A percentile compares a stretch with the other conserved stretches of the same genome.
Evolutionary conservation across 2,113 vertebrate species (phyloP).

Genomic region (Pelobates fuscus): DNA sequence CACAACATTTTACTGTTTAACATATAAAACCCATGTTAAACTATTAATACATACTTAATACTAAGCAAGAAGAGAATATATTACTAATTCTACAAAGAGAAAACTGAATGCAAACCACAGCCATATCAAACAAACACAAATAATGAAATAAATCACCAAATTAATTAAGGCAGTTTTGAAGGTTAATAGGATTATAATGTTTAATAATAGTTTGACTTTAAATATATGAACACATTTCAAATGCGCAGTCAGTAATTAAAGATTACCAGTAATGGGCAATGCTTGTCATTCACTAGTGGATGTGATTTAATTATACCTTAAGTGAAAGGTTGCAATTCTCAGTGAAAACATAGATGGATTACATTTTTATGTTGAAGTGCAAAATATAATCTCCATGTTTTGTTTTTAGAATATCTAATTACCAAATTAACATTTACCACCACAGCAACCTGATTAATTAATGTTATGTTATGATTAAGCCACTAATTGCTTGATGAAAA

Average conservation of each 20-base stretch:
- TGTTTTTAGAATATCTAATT: slow-evolving; percentile 43
- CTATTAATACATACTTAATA: too few species aligned
- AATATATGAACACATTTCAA: slow-evolving; percentile 1
- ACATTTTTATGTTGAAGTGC: slow-evolving; percentile 38
- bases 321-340: slow-evolving; percentile 41
- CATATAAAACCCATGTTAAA: too few species aligned
- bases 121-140: neutral
- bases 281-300: slow-evolving; percentile 24
- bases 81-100: too few species aligned
- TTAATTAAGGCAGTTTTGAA: neutral
- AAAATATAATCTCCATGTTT: slow-evolving; percentile 41
- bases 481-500: slow-evolving; percentile 44
- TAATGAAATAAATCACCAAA: neutral
- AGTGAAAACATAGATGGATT: slow-evolving; percentile 35
- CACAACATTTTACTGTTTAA: too few species aligned
- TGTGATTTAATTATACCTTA: slow-evolving; percentile 40
- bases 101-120: too few species aligned
- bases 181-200: neutral
- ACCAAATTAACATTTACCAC: slow-evolving; percentile 45
- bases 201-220: neutral
- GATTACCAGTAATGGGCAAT: slow-evolving; percentile 16
- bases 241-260: slow-evolving; percentile 2
- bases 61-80: too few species aligned
- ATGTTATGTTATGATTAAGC: slow-evolving; percentile 42
- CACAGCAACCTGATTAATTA: slow-evolving; percentile 47